Base-by-base conservation (phyloP, 92 coral and sea anemone species). In the Epizoanthus rinbou region DNA sequence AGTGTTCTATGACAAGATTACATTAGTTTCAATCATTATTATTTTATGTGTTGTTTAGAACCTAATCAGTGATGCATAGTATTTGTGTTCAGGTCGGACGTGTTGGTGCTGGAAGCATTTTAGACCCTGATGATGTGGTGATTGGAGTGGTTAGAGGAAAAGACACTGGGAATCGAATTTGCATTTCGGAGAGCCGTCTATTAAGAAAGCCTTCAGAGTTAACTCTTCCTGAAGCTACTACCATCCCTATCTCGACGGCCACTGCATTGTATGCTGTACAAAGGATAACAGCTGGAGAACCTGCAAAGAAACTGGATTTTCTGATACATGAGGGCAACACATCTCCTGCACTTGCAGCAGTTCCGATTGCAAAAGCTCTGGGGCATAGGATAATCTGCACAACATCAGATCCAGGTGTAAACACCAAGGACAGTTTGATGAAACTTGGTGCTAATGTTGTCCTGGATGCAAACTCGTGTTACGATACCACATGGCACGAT, bases 341-440 rank as follows among this genome's bases (percentile, higher is more conserved):
- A 53, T 83, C 79, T 69, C 85, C 67, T 2, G 74, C 79, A 25
- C 31, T 9, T 14, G 89, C 73, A 6, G 74, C 89, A 7, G 25
- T 60, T 43, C 73, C 65, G n/a, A 54, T 86, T 10, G 89, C 85
- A 19, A 71, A 79, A 16, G 89, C 89, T 25, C 25, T 86, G 28
- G 84, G 79, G 6, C 88, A 85, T 19, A 79, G 18, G 43, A 57
- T 75, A 64, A 15, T 85, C 39, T 22, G 72, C 69, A 47, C 37
- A 45, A 14, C 64, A 6, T 63, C 58, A 72, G 80, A 24, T 37
- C 69, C 69, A 57, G 16, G 18, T 19, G 21, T 15, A 28, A 35
- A 11, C 33, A n/a, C 18, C 17, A 28, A 41, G 37, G 47, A 67
- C 8, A 67, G 25, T 11, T 31, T 67, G 73, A 28, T 28, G 21